Percentiles rank a stretch among this genome's conserved stretches.
phyloP scores from a whole-genome alignment of 2,113 vertebrate genomes.

The Irena cyanogastra region DNA sequence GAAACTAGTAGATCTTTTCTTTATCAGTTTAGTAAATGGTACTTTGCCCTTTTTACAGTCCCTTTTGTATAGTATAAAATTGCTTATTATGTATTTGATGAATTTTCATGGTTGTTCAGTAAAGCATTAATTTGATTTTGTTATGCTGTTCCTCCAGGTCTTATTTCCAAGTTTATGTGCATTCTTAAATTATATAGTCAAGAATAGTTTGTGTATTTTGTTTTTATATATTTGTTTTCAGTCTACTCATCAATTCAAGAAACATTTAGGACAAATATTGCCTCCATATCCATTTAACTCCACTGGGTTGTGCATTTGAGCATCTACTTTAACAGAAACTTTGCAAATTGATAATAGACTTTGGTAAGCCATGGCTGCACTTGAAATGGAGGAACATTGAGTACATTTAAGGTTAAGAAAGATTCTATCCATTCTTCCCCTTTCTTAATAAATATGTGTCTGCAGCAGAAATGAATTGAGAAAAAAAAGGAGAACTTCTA shows the following conservation, averaged over 20 bases:
- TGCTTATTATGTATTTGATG: not conserved
- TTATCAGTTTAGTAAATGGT: not conserved
- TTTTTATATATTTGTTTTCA: not conserved
- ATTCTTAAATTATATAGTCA: not conserved
- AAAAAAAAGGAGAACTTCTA: not conserved
- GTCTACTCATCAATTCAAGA: not conserved
- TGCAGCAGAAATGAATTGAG: not conserved
- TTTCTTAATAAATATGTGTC: not conserved
- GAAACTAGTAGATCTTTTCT: not conserved
- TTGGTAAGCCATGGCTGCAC: constrained; percentile 31
- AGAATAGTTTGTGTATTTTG: not conserved
- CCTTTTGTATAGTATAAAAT: not conserved
- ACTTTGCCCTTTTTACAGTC: not conserved
- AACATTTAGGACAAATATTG: not conserved
- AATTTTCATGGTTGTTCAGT: not conserved
- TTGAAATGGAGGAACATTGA: constrained; percentile 65
- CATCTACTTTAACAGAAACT: not conserved
- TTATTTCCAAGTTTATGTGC: not conserved
- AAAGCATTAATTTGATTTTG: not conserved
- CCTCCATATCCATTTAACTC: not conserved
- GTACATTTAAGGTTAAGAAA: constrained; percentile 72
- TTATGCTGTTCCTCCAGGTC: not conserved
- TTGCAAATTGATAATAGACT: constrained; percentile 30
- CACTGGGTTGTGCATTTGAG: not conserved
- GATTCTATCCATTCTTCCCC: not conserved